These are phyloP conservation scores for Oryctes rhinoceros DNA, from an alignment of 1,140 invertebrate species.

Conservation along the genomic window DNA sequence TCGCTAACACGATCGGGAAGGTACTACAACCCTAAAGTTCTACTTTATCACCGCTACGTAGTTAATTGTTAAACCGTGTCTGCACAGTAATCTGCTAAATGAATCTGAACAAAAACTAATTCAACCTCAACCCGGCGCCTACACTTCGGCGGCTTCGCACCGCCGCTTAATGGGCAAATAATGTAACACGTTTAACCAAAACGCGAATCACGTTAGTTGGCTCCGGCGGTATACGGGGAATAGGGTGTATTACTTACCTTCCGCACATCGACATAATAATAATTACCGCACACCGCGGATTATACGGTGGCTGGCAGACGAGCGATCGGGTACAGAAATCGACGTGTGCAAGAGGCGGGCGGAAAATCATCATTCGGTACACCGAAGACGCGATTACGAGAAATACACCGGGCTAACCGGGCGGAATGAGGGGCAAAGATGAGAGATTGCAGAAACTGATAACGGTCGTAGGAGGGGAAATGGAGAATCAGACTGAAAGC, in stretches of 20 bases:
- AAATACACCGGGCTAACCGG: background rate
- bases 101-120: constrained; percentile 10
- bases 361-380: no score
- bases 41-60: background rate
- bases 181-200: constrained; percentile 4
- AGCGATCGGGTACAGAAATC: background rate
- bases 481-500: background rate
- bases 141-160: background rate
- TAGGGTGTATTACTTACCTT: background rate
- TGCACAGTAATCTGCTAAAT: constrained; percentile 13
- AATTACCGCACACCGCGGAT: background rate
- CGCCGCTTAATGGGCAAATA: constrained; percentile 8
- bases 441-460: background rate
- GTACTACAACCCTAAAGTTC: background rate
- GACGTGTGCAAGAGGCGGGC: background rate
- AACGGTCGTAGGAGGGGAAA: background rate
- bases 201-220: background rate
- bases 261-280: background rate
- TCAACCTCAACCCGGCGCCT: background rate
- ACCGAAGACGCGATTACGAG: background rate
- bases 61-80: constrained; percentile 14
- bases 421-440: background rate
- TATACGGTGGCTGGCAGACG: background rate
- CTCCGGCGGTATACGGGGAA: background rate
- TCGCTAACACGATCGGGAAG: no score